These are phyloP conservation scores for Lasius platythorax DNA, from an alignment of 2,888 invertebrate genomes.

Conservation along the genomic window DNA sequence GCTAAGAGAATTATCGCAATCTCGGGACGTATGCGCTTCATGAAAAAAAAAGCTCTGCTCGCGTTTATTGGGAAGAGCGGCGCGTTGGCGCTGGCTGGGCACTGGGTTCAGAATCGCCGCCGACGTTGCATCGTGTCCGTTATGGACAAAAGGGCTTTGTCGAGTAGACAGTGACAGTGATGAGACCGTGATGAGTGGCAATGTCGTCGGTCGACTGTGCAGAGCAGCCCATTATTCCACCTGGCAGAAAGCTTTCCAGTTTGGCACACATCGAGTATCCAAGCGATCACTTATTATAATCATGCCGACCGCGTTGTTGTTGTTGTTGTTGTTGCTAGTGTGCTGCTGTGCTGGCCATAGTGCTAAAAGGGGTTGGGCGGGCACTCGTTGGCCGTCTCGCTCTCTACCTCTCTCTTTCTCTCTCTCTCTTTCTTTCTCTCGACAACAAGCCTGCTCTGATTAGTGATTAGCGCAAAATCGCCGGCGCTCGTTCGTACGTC, in stretches of 20 bases:
- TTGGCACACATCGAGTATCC: slow-evolving; percentile 83
- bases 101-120: slow-evolving; percentile 70
- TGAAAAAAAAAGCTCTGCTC: slow-evolving; percentile 40
- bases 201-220: slow-evolving; percentile 78
- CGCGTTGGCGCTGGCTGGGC: slow-evolving; percentile 53
- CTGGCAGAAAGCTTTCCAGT: slow-evolving; percentile 84
- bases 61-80: slow-evolving; percentile 71
- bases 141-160: slow-evolving; percentile 77
- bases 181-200: slow-evolving; percentile 79
- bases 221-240: slow-evolving; percentile 81
- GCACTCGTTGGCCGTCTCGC: slow-evolving; percentile 66
- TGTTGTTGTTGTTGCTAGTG: slow-evolving; percentile 53
- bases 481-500: slow-evolving; percentile 72
- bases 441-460: slow-evolving; percentile 74
- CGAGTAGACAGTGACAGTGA: slow-evolving; percentile 78
- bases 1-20: slow-evolving; percentile 42
- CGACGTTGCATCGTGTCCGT: slow-evolving; percentile 65
- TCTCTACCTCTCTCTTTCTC: slow-evolving; percentile 6
- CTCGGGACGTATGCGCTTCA: slow-evolving; percentile 39
- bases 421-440: slow-evolving; percentile 48
- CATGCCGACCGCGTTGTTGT: slow-evolving; percentile 75
- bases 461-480: slow-evolving; percentile 80
- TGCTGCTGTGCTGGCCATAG: slow-evolving; percentile 66
- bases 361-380: slow-evolving; percentile 71
- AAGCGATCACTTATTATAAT: slow-evolving; percentile 82